Evolutionary conservation across 2,113 vertebrate genomes (phyloP).

Genomic region (Chionodraco myersi): DNA sequence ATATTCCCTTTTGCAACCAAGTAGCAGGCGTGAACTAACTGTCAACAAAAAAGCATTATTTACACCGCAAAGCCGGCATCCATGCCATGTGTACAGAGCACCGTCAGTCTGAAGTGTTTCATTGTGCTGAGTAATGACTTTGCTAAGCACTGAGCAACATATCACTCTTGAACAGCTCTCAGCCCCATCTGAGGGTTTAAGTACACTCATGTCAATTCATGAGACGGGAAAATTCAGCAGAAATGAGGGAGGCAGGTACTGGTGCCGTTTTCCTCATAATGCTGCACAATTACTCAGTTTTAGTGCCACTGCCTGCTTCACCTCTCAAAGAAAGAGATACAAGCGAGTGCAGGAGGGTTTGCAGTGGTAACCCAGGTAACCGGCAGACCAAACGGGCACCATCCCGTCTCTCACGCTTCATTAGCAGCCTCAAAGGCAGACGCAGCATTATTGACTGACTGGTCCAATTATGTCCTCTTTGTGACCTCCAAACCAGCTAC

Average conservation of each 20-base stretch:
- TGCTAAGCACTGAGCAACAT: slow-evolving; percentile 56
- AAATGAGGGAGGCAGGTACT: slow-evolving; percentile 64
- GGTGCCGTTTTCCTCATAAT: slow-evolving; percentile 56
- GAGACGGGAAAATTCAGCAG: slow-evolving; percentile 38
- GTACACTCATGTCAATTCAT: slow-evolving; percentile 66
- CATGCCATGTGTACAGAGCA: slow-evolving; percentile 27
- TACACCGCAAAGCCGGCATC: slow-evolving; percentile 41
- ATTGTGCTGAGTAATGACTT: slow-evolving; percentile 70
- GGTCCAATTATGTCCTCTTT: slow-evolving; percentile 66
- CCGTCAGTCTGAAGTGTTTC: slow-evolving; percentile 45
- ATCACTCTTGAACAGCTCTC: slow-evolving; percentile 69
- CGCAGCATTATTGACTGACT: slow-evolving; percentile 66
- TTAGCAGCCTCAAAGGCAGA: slow-evolving; percentile 72
- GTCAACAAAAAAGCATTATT: slow-evolving; percentile 56
- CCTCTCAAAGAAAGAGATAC: slow-evolving; percentile 37
- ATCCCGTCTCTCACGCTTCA: slow-evolving; percentile 59
- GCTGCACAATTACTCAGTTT: slow-evolving; percentile 60
- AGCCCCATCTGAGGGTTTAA: slow-evolving; percentile 63
- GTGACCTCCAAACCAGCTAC: slow-evolving; percentile 69
- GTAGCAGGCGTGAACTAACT: slow-evolving; percentile 18
- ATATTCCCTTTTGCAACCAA: background rate
- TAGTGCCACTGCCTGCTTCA: slow-evolving; percentile 42
- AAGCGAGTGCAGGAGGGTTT: slow-evolving; percentile 28
- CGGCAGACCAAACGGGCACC: slow-evolving; percentile 49
- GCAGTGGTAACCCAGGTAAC: slow-evolving; percentile 55